Base-by-base conservation (phyloP, 2,888 invertebrate genomes). In the Microctonus hyperodae region DNA sequence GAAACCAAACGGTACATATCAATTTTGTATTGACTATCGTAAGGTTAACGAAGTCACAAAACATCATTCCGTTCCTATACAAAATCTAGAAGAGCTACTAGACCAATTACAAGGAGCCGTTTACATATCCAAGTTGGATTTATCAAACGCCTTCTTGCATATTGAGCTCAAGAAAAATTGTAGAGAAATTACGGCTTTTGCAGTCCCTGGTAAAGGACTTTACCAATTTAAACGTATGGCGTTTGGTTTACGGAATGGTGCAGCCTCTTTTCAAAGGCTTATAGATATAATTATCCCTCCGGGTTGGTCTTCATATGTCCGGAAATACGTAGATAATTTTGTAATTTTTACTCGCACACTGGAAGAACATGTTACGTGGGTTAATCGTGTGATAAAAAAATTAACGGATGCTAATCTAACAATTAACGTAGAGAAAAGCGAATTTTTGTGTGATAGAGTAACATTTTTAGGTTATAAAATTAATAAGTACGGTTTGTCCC, bases 1-100 rank as follows among this genome's bases (percentile, higher is more conserved):
- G 9, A 78, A 79, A 55, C 69, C 74, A 10, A 70, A 76, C 57
- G 75, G 73, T 0, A 69, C 66, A 1, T 76, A 71, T 50, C 60
- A 79, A 11, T 74, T 80, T 20, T 48, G 16, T 48, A 48, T 48
- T 16, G 48, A 48, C 10, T 48, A 22, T 16, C 3, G 10, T 10
- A 48, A 58, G 20, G 53, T 69, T 0, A 81, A 80, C 53, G 58
- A 61, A 4, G 73, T 76, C 0, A 76, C 78, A 1, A 64, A 72
- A 35, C 67, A 70, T n/a, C 64, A 67, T n/a, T 58, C 61, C 1
- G 33, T 33, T 3, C 57, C n/a, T n/a, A n/a, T n/a, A n/a, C n/a
- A n/a, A n/a, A n/a, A n/a, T n/a, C n/a, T n/a, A n/a, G n/a, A n/a
- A n/a, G n/a, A n/a, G n/a, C n/a, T n/a, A n/a, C n/a, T n/a, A n/a